Percentiles rank a stretch among this genome's conserved stretches.
These are phyloP conservation scores for Embidobia sp. DNA, from an alignment of 2,888 invertebrate genomes.

Conservation along the genomic window DNA sequence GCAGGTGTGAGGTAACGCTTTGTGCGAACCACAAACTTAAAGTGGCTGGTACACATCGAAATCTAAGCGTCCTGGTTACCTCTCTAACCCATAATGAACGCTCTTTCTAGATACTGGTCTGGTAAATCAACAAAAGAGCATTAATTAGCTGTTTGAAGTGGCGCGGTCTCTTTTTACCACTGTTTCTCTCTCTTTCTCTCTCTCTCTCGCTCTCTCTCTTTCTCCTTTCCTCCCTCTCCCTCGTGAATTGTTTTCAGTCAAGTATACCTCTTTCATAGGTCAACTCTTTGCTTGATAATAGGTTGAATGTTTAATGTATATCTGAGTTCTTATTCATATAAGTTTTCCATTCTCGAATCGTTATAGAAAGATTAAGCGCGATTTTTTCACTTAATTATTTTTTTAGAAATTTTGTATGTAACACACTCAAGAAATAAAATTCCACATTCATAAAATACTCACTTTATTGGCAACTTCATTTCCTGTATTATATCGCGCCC, in stretches of 20 bases:
- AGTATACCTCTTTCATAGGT: slow-evolving; percentile 49
- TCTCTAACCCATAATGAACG: slow-evolving; percentile 62
- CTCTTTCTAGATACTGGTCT: slow-evolving; percentile 62
- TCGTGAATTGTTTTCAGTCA: slow-evolving; percentile 58
- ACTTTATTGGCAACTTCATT: no score
- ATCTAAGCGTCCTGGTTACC: slow-evolving; percentile 61
- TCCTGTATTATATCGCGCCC: no score
- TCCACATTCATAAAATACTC: no score
- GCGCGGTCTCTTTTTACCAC: background rate
- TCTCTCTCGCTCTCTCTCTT: background rate
- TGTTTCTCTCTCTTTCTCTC: background rate
- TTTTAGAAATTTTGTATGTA: no score
- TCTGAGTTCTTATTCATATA: slow-evolving; percentile 47
- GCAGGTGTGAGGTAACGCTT: slow-evolving; percentile 56
- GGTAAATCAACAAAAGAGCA: slow-evolving; percentile 64
- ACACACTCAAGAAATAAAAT: no score
- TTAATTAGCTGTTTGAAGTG: slow-evolving; percentile 65
- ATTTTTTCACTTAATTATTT: background rate
- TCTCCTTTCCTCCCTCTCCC: background rate
- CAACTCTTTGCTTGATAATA: slow-evolving; percentile 46
- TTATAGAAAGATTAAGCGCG: slow-evolving; percentile 33
- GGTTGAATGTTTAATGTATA: slow-evolving; percentile 51
- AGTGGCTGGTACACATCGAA: slow-evolving; percentile 64
- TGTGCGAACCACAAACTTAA: slow-evolving; percentile 59
- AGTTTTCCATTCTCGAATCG: slow-evolving; percentile 35